Evolutionary conservation across 2,113 vertebrate species (phyloP), one percentile per base, ranked within the genome.

Genomic region (Psittacara wagleri): DNA sequence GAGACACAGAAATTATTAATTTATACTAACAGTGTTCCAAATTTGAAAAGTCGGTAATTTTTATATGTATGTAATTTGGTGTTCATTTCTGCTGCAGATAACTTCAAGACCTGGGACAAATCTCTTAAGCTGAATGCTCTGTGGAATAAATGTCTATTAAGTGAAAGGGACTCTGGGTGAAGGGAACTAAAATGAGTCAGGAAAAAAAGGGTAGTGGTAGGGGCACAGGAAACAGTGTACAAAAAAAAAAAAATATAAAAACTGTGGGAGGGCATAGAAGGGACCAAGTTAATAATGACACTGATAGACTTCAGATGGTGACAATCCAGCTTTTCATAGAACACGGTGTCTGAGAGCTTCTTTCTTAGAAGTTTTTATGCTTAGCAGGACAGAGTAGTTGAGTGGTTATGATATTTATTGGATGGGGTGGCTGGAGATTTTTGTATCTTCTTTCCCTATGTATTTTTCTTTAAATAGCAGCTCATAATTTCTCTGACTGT

Each of bases 331-430:
- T 43, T 57, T 83, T 52, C 54, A 74, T 27, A 49, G n/a, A 84
- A 55, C 13, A 27, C 0, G 0, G 4, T 41, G 28, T 28, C 48
- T 59, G 8, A 74, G 4, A 57, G 22, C 17, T 62, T 52, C 48
- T 51, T 63, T 16, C 18, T 61, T 35, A 29, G 16, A 66, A 62
- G 39, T 15, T 63, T 43, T 62, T 72, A 16, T 39, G 18, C 24
- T 59, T 48, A 72, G 24, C 46, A 41, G 27, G 55, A 51, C 46
- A 90, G 46, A 43, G 7, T 54, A 46, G 15, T 62, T 70, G 1
- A 4, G 63, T 16, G 35, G 11, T 57, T 77, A 74, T 28, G 18
- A 41, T 75, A 15, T 39, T 73, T 68, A 35, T 27, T 44, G n/a
- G 44, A 7, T 29, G n/a, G 22, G 31, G 11, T 59, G 33, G 33